These are phyloP conservation scores for Sphaeramia orbicularis DNA, from an alignment of 2,797 vertebrate species.

Conservation along the genomic window DNA sequence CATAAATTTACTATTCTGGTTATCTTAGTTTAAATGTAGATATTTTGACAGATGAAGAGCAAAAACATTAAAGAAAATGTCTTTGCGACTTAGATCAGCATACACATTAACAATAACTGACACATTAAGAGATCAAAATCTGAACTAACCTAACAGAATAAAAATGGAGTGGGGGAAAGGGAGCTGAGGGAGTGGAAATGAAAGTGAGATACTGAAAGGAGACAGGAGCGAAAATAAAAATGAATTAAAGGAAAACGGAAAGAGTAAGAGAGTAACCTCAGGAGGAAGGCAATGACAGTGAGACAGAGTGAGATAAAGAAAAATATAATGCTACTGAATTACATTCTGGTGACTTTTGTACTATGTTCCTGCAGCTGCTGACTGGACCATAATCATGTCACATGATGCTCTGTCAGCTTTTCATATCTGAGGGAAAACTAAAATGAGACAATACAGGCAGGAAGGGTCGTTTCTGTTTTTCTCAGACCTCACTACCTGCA, in stretches of 20 bases:
- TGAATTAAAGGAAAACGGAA: not conserved
- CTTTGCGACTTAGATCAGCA: too few species aligned
- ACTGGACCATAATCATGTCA: conserved; percentile 16
- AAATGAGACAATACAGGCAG: not conserved
- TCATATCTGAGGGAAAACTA: conserved; percentile 34
- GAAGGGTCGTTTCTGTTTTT: not conserved
- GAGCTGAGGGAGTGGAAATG: too few species aligned
- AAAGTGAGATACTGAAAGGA: not conserved
- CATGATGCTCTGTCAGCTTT: conserved; percentile 41
- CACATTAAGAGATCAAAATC: not conserved
- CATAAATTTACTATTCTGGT: not conserved
- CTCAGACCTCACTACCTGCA: too few species aligned
- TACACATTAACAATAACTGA: too few species aligned
- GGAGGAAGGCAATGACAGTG: not conserved
- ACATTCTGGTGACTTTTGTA: conserved; percentile 32
- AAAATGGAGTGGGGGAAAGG: too few species aligned
- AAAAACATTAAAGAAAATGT: too few species aligned
- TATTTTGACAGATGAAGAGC: too few species aligned
- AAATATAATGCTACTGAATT: conserved; percentile 2
- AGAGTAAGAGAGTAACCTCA: not conserved
- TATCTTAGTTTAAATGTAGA: too few species aligned
- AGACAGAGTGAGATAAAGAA: not conserved
- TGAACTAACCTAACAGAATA: not conserved
- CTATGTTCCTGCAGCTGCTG: conserved; percentile 27
- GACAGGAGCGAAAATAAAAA: not conserved